A percentile compares a stretch with the other conserved stretches of the same genome.
These are phyloP conservation scores for Molanna angustata DNA, from an alignment of 2,888 invertebrate genomes.

Conservation along the genomic window DNA sequence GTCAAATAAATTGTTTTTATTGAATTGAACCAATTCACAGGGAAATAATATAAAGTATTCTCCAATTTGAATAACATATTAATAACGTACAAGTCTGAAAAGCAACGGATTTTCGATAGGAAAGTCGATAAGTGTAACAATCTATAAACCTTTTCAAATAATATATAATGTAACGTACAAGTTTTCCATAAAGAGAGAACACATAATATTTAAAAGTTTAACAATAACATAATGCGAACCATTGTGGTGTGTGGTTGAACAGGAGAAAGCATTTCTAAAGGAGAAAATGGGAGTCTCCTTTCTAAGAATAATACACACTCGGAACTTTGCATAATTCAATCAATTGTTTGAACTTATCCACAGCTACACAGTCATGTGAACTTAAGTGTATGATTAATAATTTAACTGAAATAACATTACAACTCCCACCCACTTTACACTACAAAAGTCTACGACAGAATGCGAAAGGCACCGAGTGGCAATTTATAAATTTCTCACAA, in stretches of 20 bases:
- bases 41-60: too few relatives aligned
- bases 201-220: conserved; percentile 17
- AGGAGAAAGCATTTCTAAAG: conserved; percentile 4
- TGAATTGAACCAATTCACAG: too few relatives aligned
- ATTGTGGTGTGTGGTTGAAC: conserved; percentile 5
- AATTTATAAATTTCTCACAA: conserved; percentile 24
- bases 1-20: too few relatives aligned
- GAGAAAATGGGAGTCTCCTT: conserved; percentile 6
- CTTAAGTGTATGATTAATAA: conserved; percentile 29
- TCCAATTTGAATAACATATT: too few relatives aligned
- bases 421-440: background rate
- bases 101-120: too few relatives aligned
- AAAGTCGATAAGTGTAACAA: too few relatives aligned
- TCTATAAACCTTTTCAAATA: too few relatives aligned
- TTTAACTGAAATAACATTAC: conserved; percentile 26
- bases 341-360: conserved; percentile 29
- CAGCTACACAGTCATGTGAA: conserved; percentile 25
- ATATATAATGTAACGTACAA: too few relatives aligned
- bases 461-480: conserved; percentile 14
- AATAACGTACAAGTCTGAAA: too few relatives aligned
- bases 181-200: too few relatives aligned
- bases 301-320: conserved; percentile 27
- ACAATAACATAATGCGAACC: conserved; percentile 15
- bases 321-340: conserved; percentile 27
- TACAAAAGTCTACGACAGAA: conserved; percentile 13